These are phyloP conservation scores for Synodontis membranacea DNA, from an alignment of 2,113 vertebrate species.

Conservation along the genomic window DNA sequence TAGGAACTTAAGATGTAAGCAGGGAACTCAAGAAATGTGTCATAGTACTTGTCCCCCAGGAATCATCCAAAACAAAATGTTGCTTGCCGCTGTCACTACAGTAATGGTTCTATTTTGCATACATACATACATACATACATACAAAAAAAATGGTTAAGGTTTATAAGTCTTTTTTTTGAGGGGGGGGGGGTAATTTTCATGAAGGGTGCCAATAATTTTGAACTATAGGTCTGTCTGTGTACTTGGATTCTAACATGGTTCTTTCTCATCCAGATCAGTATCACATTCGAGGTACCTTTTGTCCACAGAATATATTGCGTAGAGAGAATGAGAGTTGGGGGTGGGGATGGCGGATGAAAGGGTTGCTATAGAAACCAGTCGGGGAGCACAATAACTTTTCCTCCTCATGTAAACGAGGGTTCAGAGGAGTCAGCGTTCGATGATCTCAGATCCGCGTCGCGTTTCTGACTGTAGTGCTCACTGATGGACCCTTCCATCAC, in stretches of 20 bases:
- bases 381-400: conserved; percentile 70
- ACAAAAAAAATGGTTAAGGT: not conserved
- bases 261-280: not conserved
- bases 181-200: no score
- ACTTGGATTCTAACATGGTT: not conserved
- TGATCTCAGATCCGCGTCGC: not conserved
- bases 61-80: not conserved
- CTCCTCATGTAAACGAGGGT: conserved; percentile 46
- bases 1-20: not conserved
- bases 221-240: not conserved
- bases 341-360: conserved; percentile 47
- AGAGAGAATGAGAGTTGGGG: conserved; percentile 50
- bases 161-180: not conserved
- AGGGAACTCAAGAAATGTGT: not conserved
- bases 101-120: not conserved
- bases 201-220: not conserved
- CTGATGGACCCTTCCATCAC: conserved; percentile 21
- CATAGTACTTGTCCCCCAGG: not conserved
- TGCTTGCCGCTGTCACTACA: not conserved
- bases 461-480: not conserved
- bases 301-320: conserved; percentile 60
- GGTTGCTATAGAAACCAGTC: conserved; percentile 77
- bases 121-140: not conserved
- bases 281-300: conserved; percentile 39
- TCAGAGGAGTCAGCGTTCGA: conserved; percentile 49